A percentile compares a stretch with the other conserved stretches of the same genome.
Conservation (phyloP, 2,888 invertebrate genomes). For the Scelioninae gen. 1 region DNA sequence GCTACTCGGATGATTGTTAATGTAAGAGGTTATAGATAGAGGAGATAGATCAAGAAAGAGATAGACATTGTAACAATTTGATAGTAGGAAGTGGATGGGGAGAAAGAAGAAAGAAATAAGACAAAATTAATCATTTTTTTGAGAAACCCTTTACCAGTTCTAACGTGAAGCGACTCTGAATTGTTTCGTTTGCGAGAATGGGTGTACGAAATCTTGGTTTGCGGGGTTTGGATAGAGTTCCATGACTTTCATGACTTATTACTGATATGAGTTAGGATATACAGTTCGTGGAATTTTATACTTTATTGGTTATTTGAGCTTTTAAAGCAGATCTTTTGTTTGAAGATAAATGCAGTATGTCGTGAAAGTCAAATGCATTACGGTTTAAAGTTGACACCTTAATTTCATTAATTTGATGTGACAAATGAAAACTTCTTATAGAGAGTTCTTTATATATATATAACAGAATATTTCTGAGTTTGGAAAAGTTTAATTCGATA, state of each 20-base stretch:
- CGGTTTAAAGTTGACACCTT: too few relatives aligned
- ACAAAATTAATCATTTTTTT: constrained; percentile 74
- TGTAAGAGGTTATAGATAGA: constrained; percentile 8
- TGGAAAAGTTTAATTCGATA: too few relatives aligned
- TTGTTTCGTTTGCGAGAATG: constrained; percentile 8
- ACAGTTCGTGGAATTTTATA: too few relatives aligned
- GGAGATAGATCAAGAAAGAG: constrained; percentile 34
- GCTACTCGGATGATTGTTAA: constrained; percentile 14
- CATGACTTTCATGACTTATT: not conserved
- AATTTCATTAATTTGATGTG: too few relatives aligned
- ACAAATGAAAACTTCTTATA: too few relatives aligned
- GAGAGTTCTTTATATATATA: too few relatives aligned
- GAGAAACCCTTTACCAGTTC: constrained; percentile 74
- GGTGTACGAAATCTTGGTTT: constrained; percentile 24
- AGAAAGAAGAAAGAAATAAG: constrained; percentile 77
- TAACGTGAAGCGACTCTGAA: constrained; percentile 42
- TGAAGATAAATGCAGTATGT: too few relatives aligned
- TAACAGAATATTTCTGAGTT: too few relatives aligned
- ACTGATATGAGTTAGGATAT: too few relatives aligned
- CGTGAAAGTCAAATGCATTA: too few relatives aligned
- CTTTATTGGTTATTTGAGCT: too few relatives aligned
- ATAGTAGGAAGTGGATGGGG: constrained; percentile 63
- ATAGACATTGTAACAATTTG: constrained; percentile 67
- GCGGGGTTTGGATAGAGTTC: not conserved
- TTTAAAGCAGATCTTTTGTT: too few relatives aligned